These are phyloP conservation scores for Bombus waltoni DNA, from an alignment of 1,140 invertebrate species.

Conservation along the genomic window DNA sequence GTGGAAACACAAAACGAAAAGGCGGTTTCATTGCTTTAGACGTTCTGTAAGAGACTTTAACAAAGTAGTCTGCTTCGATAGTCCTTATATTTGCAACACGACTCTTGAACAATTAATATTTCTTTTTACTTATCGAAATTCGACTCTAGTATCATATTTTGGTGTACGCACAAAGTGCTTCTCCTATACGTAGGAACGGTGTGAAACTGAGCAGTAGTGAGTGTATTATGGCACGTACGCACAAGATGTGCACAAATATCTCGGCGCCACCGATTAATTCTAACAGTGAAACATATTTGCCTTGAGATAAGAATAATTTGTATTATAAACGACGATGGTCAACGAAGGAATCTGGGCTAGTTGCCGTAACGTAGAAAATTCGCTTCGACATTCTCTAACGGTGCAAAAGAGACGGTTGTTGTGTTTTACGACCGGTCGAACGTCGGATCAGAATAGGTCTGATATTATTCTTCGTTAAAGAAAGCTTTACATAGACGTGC, in stretches of 20 bases:
- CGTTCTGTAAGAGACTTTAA: too few relatives aligned
- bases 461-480: constrained; percentile 18
- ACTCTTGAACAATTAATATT: background rate
- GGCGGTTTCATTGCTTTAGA: background rate
- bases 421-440: constrained; percentile 9
- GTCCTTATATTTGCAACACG: background rate
- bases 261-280: constrained; percentile 39
- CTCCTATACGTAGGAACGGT: constrained; percentile 29
- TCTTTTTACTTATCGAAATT: background rate
- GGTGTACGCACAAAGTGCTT: constrained; percentile 44
- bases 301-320: constrained; percentile 59
- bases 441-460: background rate
- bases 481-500: background rate
- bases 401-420: background rate
- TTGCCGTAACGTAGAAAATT: constrained; percentile 9
- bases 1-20: background rate
- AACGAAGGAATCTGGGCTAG: constrained; percentile 13
- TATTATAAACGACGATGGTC: constrained; percentile 24
- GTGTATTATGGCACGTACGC: constrained; percentile 14
- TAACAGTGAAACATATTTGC: constrained; percentile 66
- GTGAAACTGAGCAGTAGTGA: constrained; percentile 21
- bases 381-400: background rate
- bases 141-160: constrained; percentile 7
- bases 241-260: constrained; percentile 14
- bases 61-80: background rate